These are phyloP conservation scores for Eulithis prunata DNA, from an alignment of 2,888 invertebrate species.

Conservation along the genomic window DNA sequence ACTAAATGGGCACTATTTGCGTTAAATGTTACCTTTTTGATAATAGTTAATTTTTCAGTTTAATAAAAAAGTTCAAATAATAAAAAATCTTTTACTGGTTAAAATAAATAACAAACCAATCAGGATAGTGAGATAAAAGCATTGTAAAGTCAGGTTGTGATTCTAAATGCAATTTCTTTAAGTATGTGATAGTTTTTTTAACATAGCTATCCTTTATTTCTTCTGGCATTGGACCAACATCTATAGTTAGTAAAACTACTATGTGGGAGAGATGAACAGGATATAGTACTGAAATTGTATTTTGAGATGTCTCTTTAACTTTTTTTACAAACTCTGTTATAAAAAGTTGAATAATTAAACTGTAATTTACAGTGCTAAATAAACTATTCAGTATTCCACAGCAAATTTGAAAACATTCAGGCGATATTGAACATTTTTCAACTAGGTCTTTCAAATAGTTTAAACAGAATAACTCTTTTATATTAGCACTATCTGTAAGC, in stretches of 20 bases:
- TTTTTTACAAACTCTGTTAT: conserved; percentile 55
- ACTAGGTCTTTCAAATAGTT: conserved; percentile 51
- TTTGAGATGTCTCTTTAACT: conserved; percentile 51
- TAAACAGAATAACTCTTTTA: conserved; percentile 46
- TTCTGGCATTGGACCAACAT: conserved; percentile 50
- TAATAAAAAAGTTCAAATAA: conserved; percentile 13
- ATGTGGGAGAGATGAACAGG: conserved; percentile 54
- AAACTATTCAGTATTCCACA: conserved; percentile 62
- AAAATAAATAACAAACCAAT: conserved; percentile 71
- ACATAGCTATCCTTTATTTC: conserved; percentile 49
- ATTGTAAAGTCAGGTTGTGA: conserved; percentile 64
- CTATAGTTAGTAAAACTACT: conserved; percentile 63
- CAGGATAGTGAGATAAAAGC: conserved; percentile 70
- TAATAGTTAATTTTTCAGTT: conserved; percentile 5
- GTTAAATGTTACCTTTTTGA: neutral
- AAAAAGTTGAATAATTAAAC: conserved; percentile 53
- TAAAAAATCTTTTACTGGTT: conserved; percentile 20
- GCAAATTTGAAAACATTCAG: conserved; percentile 70
- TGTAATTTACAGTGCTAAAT: conserved; percentile 62
- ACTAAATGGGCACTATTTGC: neutral
- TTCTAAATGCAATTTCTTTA: conserved; percentile 51
- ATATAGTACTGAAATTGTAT: conserved; percentile 56
- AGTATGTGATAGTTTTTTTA: conserved; percentile 47
- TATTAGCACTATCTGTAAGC: conserved; percentile 45
- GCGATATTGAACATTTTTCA: conserved; percentile 57